These are phyloP conservation scores for Paracanthobrama guichenoti DNA, from an alignment of 2,113 vertebrate genomes.

Conservation along the genomic window DNA sequence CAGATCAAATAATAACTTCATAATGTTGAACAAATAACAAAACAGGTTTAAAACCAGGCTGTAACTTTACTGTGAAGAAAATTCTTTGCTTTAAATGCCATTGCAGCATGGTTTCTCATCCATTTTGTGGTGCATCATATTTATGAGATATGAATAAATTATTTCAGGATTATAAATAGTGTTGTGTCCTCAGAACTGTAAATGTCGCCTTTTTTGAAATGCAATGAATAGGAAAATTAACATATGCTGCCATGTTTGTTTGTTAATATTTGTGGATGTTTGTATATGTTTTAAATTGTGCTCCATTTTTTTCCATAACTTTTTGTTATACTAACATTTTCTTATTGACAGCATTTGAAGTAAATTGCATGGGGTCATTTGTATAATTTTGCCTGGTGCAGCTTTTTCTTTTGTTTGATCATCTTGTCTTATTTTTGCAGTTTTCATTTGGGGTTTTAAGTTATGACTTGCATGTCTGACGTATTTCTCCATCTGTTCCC, in stretches of 20 bases:
- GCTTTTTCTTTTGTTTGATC: conserved; percentile 68
- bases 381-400: background rate
- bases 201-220: background rate
- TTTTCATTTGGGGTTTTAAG: conserved; percentile 84
- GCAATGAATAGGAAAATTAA: background rate
- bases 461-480: conserved; percentile 87
- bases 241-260: conserved; percentile 9
- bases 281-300: background rate
- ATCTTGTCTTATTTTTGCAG: conserved; percentile 84
- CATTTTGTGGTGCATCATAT: background rate
- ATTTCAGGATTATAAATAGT: conserved; percentile 40
- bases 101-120: background rate
- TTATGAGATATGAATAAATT: conserved; percentile 30
- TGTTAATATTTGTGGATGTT: background rate
- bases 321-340: background rate
- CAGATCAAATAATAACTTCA: background rate
- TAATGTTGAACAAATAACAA: background rate
- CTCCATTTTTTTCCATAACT: background rate
- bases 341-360: background rate
- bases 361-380: conserved; percentile 19
- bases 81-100: background rate
- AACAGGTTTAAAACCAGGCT: background rate
- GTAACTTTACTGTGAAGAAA: background rate
- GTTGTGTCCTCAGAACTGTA: background rate
- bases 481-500: conserved; percentile 77